Base-by-base conservation (phyloP, 1,140 invertebrate genomes). In the Drosophila tsacasi region DNA sequence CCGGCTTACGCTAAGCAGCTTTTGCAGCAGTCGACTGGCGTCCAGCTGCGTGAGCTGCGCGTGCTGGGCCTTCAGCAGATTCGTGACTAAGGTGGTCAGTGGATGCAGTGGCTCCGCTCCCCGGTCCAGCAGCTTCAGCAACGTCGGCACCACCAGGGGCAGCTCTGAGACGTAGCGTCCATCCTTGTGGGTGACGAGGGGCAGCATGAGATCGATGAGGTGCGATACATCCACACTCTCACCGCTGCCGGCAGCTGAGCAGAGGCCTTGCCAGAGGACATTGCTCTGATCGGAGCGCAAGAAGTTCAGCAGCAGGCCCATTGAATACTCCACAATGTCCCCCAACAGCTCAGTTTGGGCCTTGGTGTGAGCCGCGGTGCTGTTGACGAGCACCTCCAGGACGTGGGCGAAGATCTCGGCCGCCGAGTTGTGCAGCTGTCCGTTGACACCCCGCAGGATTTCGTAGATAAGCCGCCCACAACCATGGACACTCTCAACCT, bases 391-490 rank as follows among this genome's bases (percentile, higher is more conserved):
- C 15, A 81, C 57, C 10, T 95, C 93, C 5, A 97, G 93, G 25
- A 96, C 94, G 54, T 96, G 81, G 47, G 93, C 93, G 0, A 97
- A 76, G 78, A 96, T 95, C 32, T 94, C 93, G 50, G 95, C 95
- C 5, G 96, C 95, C 79, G 95, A 96, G 32, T 95, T 97, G 89
- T 99, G 97, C 91, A 98, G 96, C 68, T 97, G 96, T 8, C 96
- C 95, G 46, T 95, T 94, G 9, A 97, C 95, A 21, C 97, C 97
- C 81, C 95, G 95, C 32, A 98, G 93, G 46, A 98, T 96, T 94
- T 98, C 97, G 94, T 97, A 98, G 42, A 98, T 92, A 37, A 99
- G 93, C 80, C 96, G 95, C 1, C 97, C 97, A 93, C 97, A 96
- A 13, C 98, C 98, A 44, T 94, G 83, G 23, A 95, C 93, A 63